Evolutionary conservation across 2,797 vertebrate species (phyloP).

Genomic region (Artibeus jamaicensis): DNA sequence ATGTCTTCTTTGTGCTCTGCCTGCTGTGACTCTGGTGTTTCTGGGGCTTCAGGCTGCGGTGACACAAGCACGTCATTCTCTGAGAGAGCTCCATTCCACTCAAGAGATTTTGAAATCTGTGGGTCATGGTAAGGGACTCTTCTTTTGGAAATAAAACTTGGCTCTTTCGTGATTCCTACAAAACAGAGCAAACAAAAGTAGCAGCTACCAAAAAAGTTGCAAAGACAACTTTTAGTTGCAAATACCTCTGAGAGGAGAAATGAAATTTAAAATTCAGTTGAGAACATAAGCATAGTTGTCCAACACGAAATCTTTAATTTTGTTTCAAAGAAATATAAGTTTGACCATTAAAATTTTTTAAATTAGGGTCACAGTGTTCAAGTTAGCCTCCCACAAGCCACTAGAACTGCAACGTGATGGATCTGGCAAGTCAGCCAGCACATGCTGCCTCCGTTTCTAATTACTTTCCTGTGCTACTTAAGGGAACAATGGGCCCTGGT

Average conservation of each 20-base stretch:
- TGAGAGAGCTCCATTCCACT: slow-evolving; percentile 81
- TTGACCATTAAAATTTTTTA: neutral
- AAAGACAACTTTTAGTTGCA: slow-evolving; percentile 13
- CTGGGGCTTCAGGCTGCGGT: slow-evolving; percentile 60
- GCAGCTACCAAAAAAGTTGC: neutral
- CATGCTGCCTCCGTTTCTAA: slow-evolving; percentile 49
- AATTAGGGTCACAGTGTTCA: slow-evolving; percentile 52
- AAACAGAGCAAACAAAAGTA: slow-evolving; percentile 56
- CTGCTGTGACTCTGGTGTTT: slow-evolving; percentile 42
- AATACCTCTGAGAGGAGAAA: neutral
- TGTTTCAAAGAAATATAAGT: slow-evolving; percentile 29
- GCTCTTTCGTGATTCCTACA: slow-evolving; percentile 88
- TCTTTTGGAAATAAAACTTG: slow-evolving; percentile 89
- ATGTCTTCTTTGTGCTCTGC: slow-evolving; percentile 56
- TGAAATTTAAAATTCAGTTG: slow-evolving; percentile 39
- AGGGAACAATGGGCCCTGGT: slow-evolving; percentile 57
- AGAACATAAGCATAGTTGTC: slow-evolving; percentile 9
- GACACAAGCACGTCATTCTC: neutral
- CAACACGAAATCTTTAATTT: slow-evolving; percentile 39
- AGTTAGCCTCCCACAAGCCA: slow-evolving; percentile 17
- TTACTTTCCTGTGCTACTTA: slow-evolving; percentile 75
- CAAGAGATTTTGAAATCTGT: slow-evolving; percentile 86
- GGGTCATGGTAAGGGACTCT: slow-evolving; percentile 83
- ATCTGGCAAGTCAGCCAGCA: neutral
- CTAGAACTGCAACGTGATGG: neutral